Conservation (phyloP, 2,113 vertebrate genomes). For the Scatophagus argus region DNA sequence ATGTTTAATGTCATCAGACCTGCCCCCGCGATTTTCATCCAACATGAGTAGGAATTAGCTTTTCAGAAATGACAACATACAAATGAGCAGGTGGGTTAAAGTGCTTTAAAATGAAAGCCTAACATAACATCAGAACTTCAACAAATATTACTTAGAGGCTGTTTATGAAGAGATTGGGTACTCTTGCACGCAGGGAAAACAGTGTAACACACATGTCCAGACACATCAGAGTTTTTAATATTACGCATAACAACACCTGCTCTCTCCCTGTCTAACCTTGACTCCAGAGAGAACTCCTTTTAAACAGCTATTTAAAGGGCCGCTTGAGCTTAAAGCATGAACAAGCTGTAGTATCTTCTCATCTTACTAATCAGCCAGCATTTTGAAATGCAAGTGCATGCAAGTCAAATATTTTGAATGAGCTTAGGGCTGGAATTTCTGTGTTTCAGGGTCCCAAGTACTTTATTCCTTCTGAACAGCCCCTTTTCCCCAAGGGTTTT, state of each 20-base stretch:
- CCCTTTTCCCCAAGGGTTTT: constrained; percentile 48
- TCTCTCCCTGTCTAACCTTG: neutral
- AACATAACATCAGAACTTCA: neutral
- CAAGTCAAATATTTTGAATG: constrained; percentile 69
- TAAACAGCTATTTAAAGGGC: constrained; percentile 4
- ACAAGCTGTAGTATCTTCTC: constrained; percentile 48
- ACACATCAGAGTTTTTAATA: constrained; percentile 23
- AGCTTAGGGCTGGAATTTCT: constrained; percentile 63
- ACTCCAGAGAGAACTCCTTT: neutral
- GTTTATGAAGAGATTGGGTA: neutral
- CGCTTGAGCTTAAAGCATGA: constrained; percentile 26
- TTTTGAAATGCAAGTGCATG: constrained; percentile 68
- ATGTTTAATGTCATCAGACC: constrained; percentile 1
- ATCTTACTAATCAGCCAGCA: constrained; percentile 57
- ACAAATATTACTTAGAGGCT: constrained; percentile 14
- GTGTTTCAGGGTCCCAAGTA: constrained; percentile 42
- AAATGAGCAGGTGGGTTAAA: neutral
- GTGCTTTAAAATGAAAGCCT: constrained; percentile 10
- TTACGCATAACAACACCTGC: neutral
- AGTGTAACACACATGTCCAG: constrained; percentile 1
- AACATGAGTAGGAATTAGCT: neutral
- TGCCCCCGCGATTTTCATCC: neutral
- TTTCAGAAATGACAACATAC: neutral
- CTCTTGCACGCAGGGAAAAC: neutral
- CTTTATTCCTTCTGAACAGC: constrained; percentile 28